Evolutionary conservation across 1,140 invertebrate genomes (phyloP).

Genomic region (Lysiphlebus fabarum): DNA sequence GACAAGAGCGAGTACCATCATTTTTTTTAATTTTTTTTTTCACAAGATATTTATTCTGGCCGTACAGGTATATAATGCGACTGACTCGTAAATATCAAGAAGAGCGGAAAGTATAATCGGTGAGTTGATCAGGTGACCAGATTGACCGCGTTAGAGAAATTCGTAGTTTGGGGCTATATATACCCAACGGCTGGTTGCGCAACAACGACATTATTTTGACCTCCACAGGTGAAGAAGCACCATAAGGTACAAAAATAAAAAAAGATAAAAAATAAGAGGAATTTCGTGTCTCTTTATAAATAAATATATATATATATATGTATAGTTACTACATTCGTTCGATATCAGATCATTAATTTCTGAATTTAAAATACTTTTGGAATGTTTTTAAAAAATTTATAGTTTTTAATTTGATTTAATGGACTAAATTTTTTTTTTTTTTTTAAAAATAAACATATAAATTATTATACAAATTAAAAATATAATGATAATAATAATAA

Average conservation of each 20-base stretch:
- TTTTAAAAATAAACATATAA: too few species aligned
- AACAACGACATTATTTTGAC: constrained; percentile 19
- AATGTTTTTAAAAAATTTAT: not conserved
- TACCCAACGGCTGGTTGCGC: constrained; percentile 14
- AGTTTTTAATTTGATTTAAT: too few species aligned
- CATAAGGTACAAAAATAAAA: constrained; percentile 9
- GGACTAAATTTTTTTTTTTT: too few species aligned
- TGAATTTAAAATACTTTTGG: not conserved
- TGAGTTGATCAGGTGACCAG: constrained; percentile 21
- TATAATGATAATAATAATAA: too few species aligned
- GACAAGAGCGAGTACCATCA: not conserved
- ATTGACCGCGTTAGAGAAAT: constrained; percentile 23
- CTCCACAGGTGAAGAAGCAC: constrained; percentile 16
- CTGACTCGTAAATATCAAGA: constrained; percentile 24
- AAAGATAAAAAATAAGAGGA: constrained; percentile 11
- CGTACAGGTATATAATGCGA: constrained; percentile 14
- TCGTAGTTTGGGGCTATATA: constrained; percentile 21
- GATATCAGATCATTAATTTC: constrained; percentile 21
- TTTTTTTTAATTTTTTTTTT: not conserved
- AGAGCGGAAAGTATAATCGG: constrained; percentile 23
- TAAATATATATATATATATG: too few species aligned
- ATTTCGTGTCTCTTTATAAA: constrained; percentile 13
- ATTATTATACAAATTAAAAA: too few species aligned
- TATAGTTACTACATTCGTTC: constrained; percentile 7
- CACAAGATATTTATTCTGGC: constrained; percentile 2